phyloP scores from a whole-genome alignment of 2,888 invertebrate species.

The Salticus scenicus region DNA sequence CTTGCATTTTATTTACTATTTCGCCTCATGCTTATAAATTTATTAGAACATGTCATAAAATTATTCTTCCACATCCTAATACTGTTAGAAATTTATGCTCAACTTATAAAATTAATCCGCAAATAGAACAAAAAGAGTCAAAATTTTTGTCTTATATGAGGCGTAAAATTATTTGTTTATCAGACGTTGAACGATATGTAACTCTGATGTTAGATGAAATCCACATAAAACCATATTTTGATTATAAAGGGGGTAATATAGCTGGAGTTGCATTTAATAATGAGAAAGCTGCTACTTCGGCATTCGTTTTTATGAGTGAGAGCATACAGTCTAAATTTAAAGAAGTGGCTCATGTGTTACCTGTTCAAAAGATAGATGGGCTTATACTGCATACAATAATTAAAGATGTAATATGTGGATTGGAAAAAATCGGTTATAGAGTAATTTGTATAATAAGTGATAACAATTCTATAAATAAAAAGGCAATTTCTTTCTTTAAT shows the following conservation, averaged over 20 bases:
- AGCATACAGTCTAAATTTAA: slow-evolving; percentile 24
- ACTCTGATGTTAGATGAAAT: slow-evolving; percentile 40
- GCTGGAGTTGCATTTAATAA: slow-evolving; percentile 19
- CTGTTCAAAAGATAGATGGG: background rate
- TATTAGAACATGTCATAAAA: background rate
- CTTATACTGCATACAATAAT: too few species aligned
- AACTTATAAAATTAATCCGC: background rate
- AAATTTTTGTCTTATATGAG: slow-evolving; percentile 16
- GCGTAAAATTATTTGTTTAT: background rate
- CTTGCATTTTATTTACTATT: slow-evolving; percentile 8
- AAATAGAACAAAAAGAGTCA: background rate
- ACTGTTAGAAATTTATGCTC: slow-evolving; percentile 17
- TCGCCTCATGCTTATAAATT: background rate
- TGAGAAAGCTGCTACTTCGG: slow-evolving; percentile 20
- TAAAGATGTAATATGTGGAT: background rate
- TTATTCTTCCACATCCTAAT: slow-evolving; percentile 16
- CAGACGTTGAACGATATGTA: background rate
- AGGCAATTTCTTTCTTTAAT: too few species aligned
- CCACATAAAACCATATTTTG: slow-evolving; percentile 25
- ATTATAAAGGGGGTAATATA: slow-evolving; percentile 29
- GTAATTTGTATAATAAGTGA: background rate
- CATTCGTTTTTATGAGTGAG: slow-evolving; percentile 29
- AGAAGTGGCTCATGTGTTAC: slow-evolving; percentile 26
- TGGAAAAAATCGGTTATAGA: background rate
- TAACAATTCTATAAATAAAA: slow-evolving; percentile 20